A percentile compares a stretch with the other conserved stretches of the same genome.
phyloP scores from a whole-genome alignment of 2,113 vertebrate species.

The Malaclemys terrapin region DNA sequence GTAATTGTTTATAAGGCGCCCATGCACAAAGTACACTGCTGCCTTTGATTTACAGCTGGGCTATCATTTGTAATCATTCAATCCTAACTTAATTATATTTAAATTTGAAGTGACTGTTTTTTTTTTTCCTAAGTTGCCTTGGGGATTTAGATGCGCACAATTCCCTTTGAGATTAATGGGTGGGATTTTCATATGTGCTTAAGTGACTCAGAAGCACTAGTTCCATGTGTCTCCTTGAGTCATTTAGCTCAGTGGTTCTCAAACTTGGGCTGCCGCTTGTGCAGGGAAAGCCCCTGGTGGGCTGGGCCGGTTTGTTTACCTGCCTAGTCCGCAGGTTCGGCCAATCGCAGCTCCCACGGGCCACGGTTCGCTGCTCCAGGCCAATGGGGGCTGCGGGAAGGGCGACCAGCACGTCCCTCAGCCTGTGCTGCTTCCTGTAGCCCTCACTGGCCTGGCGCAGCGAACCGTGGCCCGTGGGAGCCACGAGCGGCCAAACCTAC shows the following conservation, averaged over 20 bases:
- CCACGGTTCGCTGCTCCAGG: no score
- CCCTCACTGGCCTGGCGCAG: no score
- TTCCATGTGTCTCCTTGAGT: neutral
- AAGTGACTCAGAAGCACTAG: neutral
- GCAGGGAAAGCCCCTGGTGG: no score
- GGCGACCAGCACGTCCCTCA: no score
- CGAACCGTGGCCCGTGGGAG: no score
- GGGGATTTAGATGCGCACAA: neutral
- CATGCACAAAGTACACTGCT: neutral
- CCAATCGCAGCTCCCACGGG: no score
- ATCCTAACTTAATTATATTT: neutral
- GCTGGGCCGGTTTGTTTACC: no score
- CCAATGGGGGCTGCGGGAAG: no score
- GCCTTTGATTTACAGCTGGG: neutral
- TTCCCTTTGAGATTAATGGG: neutral
- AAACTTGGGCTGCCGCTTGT: no score
- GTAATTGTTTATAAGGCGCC: neutral
- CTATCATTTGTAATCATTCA: neutral
- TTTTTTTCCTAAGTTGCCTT: neutral
- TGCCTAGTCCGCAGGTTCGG: no score
- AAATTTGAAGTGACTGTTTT: neutral
- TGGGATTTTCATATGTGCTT: neutral
- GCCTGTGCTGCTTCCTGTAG: no score
- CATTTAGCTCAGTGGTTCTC: neutral
- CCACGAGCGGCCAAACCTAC: no score